Base-by-base conservation (phyloP, 1,140 invertebrate species). In the Sinonovacula constricta region DNA sequence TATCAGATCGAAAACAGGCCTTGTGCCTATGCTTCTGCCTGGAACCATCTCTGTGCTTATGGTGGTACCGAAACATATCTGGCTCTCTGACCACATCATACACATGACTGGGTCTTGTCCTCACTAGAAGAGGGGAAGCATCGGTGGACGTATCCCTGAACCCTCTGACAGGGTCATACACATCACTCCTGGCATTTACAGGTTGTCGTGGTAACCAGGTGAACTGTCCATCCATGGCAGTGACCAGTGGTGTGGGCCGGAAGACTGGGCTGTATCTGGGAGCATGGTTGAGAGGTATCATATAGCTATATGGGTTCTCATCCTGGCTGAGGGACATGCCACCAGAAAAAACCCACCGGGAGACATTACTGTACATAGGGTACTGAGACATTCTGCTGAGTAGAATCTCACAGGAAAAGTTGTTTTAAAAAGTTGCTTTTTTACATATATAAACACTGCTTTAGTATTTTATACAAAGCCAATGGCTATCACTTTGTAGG, bases 301-400 rank as follows among this genome's bases (percentile, higher is more conserved):
- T 51, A 22, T 56, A 49, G 34, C 53, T 65, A 67, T 66, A 67
- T 59, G 72, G 15, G 4, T 66, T 33, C 15, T 76, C 31, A 3
- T 70, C 53, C 12, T 30, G 53, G 3, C 3, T 53, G 0, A 33
- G 45, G 10, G 49, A 31, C 28, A 45, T 10, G 1, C 72, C 72
- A 2, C 72, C 72, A 56, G 75, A 51, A 31, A 78, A 78, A 28
- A 68, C 75, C 75, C 75, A 78, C 28, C 66, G 18, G 0, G 75
- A 78, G 3, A 78, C 75, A 63, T 78, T 78, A 39, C 75, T 62
- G 31, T 69, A 78, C 24, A 78, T 39, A 18, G 75, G 75, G 62
- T 63, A 78, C 24, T 65, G 75, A 28, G 75, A 49, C 75, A 78
- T 78, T 28, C 12, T 57, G n/a, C n/a, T n/a, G n/a, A n/a, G n/a